Evolutionary conservation across 2,797 vertebrate species (phyloP), one percentile per base, ranked within the genome.

Genomic region (Chelon auratus): DNA sequence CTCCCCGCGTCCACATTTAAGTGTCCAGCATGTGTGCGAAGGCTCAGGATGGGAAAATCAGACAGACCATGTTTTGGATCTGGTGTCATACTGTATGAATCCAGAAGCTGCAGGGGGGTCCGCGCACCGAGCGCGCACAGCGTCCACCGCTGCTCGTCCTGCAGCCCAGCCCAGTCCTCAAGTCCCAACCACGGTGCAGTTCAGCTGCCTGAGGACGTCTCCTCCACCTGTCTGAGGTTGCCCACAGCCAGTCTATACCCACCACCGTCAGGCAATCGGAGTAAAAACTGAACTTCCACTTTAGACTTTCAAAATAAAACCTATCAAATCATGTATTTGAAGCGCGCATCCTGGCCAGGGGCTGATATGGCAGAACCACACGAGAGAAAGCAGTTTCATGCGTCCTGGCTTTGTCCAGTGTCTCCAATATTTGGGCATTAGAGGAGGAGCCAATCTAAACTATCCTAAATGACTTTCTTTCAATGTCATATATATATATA

Each of bases 171-270:
- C 86, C 91, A 72, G 83, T 84, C 71, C 89, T 47, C 81, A 2
- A 12, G 71, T 84, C 77, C 83, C 43, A 18, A 83, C 74, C 80
- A 39, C 88, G 79, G 71, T 67, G 86, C 86, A 56, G 75, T 62
- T 85, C 77, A 59, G 77, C 71, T 72, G 83, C 82, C 62, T 51
- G 2, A 84, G 82, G 89, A 91, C 85, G 87, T 91, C 84, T 91
- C 86, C 87, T 90, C 89, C 89, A 92, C 92, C 91, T 93, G 91
- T 92, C 90, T 93, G 92, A 88, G 81, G 82, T 55, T 84, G 84
- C 76, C 83, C 79, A 82, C 65, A 66, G 83, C 78, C 86, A 59
- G 78, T 60, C 77, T 50, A 10, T 30, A 48, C 54, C 78, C 60
- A 62, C 54, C 57, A 37, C 65, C 0, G 56, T 66, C 71, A 82